Percentiles rank a stretch among this genome's conserved stretches.
phyloP scores from a whole-genome alignment of 2,113 vertebrate genomes.

The Grammomys surdaster region DNA sequence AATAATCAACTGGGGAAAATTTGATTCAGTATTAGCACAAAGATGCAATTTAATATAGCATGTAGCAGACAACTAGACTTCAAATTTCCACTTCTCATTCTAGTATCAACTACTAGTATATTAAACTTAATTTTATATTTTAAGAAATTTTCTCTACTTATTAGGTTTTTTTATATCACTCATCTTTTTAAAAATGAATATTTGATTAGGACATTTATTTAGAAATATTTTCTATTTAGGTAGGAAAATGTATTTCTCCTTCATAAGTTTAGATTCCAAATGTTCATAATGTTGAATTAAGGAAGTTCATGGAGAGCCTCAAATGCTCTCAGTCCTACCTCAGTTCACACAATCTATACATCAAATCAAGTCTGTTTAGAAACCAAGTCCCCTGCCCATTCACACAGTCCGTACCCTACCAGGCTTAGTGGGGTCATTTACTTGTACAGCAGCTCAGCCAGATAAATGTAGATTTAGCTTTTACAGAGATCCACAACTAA shows the following conservation, averaged over 20 bases:
- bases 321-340: too few species aligned
- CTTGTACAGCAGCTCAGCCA: not conserved
- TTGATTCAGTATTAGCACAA: not conserved
- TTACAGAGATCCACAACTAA: not conserved
- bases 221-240: slow-evolving; percentile 1
- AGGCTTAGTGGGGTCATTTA: not conserved
- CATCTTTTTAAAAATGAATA: slow-evolving; percentile 13
- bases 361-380: not conserved
- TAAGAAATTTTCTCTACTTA: not conserved
- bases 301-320: not conserved
- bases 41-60: not conserved
- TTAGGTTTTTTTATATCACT: not conserved
- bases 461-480: not conserved
- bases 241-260: not conserved
- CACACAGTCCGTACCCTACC: not conserved
- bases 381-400: not conserved
- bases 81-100: not conserved
- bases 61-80: not conserved
- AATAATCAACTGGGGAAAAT: not conserved
- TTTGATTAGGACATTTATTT: slow-evolving; percentile 8
- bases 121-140: not conserved
- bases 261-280: not conserved
- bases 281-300: not conserved
- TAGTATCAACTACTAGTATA: not conserved
- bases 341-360: not conserved